Evolutionary conservation across 2,113 vertebrate species (phyloP).

Genomic region (Isurus oxyrinchus): DNA sequence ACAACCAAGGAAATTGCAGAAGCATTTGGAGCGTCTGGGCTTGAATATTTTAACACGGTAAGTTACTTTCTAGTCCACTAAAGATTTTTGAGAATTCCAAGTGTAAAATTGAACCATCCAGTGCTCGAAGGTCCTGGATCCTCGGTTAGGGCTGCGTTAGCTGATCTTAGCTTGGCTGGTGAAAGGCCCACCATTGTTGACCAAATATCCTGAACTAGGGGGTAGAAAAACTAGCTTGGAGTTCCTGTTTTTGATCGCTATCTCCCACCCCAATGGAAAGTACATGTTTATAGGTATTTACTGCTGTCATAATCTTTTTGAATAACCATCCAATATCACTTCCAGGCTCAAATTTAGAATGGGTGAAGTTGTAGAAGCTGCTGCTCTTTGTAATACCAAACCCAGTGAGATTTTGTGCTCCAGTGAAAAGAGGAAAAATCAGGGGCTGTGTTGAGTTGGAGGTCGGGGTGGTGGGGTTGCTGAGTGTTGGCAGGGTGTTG

Average conservation of each 20-base stretch:
- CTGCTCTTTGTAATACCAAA: background rate
- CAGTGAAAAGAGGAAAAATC: background rate
- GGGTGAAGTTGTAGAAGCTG: background rate
- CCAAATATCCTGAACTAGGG: background rate
- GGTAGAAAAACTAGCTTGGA: background rate
- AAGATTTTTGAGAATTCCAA: background rate
- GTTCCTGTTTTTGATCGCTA: background rate
- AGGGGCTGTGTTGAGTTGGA: background rate
- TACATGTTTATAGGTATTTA: background rate
- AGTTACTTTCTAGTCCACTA: slow-evolving; percentile 42
- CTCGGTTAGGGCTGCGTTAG: background rate
- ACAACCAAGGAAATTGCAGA: slow-evolving; percentile 84
- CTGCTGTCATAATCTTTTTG: background rate
- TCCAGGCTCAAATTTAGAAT: background rate
- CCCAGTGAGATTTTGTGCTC: background rate
- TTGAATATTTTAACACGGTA: slow-evolving; percentile 97
- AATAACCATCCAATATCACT: background rate
- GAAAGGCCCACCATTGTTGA: background rate
- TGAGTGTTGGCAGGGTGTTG: background rate
- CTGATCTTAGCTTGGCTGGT: background rate
- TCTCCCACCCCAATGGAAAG: background rate
- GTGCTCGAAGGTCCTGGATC: background rate
- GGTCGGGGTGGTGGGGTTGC: background rate
- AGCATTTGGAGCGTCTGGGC: slow-evolving; percentile 71
- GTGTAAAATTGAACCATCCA: background rate